Base-by-base conservation (phyloP, 2,797 vertebrate species). In the Chaetophractus vellerosus region DNA sequence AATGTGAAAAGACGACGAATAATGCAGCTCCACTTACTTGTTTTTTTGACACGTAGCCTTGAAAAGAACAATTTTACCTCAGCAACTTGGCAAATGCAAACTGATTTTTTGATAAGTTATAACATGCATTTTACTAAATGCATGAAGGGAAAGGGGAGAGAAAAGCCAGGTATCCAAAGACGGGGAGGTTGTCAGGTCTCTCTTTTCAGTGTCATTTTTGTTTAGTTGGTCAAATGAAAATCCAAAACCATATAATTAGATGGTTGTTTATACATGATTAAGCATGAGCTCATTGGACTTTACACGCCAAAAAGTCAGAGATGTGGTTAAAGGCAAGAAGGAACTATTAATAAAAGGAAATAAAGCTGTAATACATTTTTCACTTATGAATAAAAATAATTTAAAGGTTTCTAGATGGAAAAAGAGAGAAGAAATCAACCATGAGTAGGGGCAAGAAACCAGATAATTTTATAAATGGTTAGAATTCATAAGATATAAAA, bases 191-290 rank as follows among this genome's bases (percentile, higher is more conserved):
- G 66, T 94, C 94, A 96, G 75, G 93, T 96, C 97, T 97, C 94
- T 72, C 78, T 79, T 95, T 96, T 95, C 96, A 95, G 88, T 97
- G 97, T 69, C 95, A 90, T 90, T 83, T 97, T 95, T 96, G 66
- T 96, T 97, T 95, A 96, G 94, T 9, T 5, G 78, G 93, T 97
- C 95, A 98, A 97, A 83, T 48, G 96, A 97, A 92, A 97, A 96
- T 86, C 90, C 97, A 89, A 97, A 98, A 97, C 80, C 93, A 96
- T 95, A 96, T 68, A 98, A 97, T 97, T 95, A 98, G 96, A 96
- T 18, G 93, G 78, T 69, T 97, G 92, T 95, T 98, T 98, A 95
- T 95, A 97, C 64, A 93, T 79, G 26, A 97, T 95, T 97, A 98
- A 97, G 96, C 87, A 95, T 88, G 82, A 98, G 95, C 86, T 97